A percentile compares a stretch with the other conserved stretches of the same genome.
These are phyloP conservation scores for Nebria salina DNA, from an alignment of 2,888 invertebrate species.

Conservation along the genomic window DNA sequence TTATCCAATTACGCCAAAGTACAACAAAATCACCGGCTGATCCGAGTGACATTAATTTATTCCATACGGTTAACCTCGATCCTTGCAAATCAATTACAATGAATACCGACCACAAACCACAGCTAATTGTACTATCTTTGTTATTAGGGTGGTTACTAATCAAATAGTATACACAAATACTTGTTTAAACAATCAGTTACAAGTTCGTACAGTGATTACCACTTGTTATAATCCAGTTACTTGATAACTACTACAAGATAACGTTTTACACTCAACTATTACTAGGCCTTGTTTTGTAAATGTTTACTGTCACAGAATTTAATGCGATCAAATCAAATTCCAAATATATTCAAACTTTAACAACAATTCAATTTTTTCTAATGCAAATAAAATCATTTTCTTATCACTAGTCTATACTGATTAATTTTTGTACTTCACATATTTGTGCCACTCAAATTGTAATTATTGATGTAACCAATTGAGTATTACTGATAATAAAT, in stretches of 20 bases:
- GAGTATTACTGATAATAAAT: too few species aligned
- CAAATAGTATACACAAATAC: not conserved
- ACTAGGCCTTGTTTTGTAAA: not conserved
- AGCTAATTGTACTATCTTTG: not conserved
- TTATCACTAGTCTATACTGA: too few species aligned
- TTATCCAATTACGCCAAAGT: constrained; percentile 34
- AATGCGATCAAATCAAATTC: too few species aligned
- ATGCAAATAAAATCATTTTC: too few species aligned
- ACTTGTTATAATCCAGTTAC: constrained; percentile 23
- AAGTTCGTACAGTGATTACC: constrained; percentile 13
- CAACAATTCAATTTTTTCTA: too few species aligned
- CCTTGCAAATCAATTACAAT: not conserved
- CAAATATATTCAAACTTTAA: too few species aligned
- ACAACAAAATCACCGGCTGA: constrained; percentile 34
- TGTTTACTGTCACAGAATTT: not conserved
- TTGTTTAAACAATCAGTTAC: constrained; percentile 4
- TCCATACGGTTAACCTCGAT: constrained; percentile 33
- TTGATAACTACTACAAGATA: constrained; percentile 20
- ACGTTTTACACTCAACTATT: not conserved
- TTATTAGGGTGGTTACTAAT: constrained; percentile 8
- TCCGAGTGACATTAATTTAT: constrained; percentile 37
- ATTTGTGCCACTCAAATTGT: too few species aligned
- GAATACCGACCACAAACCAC: too few species aligned
- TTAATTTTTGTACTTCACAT: too few species aligned
- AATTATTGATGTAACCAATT: too few species aligned